A percentile compares a stretch with the other conserved stretches of the same genome.
phyloP scores from a whole-genome alignment of 2,888 invertebrate species.

The Phortica okadai region DNA sequence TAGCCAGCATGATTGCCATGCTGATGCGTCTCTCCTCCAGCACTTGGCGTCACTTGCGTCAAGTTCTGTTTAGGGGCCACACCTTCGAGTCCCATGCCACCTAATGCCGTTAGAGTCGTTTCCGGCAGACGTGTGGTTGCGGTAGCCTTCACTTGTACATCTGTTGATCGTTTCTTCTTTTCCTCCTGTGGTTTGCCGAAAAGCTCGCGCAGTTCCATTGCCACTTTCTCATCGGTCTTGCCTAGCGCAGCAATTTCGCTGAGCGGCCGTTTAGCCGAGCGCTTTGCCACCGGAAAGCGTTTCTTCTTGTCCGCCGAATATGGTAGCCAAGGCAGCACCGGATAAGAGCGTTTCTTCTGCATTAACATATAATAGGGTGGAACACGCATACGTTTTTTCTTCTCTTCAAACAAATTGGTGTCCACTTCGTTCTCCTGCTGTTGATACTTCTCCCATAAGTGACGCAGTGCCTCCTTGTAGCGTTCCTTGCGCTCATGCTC shows the following conservation, averaged over 20 bases:
- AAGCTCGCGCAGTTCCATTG: conserved; percentile 83
- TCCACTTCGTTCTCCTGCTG: conserved; percentile 71
- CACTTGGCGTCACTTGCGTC: conserved; percentile 27
- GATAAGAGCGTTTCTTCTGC: conserved; percentile 75
- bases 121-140: conserved; percentile 52
- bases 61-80: conserved; percentile 42
- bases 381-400: conserved; percentile 66
- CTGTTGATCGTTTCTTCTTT: conserved; percentile 78
- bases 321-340: conserved; percentile 76
- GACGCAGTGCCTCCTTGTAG: conserved; percentile 72
- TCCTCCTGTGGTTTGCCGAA: conserved; percentile 79
- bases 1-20: conserved; percentile 60
- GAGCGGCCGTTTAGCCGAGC: conserved; percentile 78
- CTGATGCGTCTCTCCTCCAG: conserved; percentile 67
- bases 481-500: conserved; percentile 73
- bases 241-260: conserved; percentile 67
- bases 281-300: conserved; percentile 83
- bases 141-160: conserved; percentile 51
- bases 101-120: conserved; percentile 49
- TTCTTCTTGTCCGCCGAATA: conserved; percentile 76
- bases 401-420: conserved; percentile 6
- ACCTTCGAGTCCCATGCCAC: conserved; percentile 62
- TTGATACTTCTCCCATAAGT: conserved; percentile 75
- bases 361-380: conserved; percentile 72
- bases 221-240: conserved; percentile 84